Conservation (phyloP, 2,888 invertebrate species). For the Oxytorus armatus region DNA sequence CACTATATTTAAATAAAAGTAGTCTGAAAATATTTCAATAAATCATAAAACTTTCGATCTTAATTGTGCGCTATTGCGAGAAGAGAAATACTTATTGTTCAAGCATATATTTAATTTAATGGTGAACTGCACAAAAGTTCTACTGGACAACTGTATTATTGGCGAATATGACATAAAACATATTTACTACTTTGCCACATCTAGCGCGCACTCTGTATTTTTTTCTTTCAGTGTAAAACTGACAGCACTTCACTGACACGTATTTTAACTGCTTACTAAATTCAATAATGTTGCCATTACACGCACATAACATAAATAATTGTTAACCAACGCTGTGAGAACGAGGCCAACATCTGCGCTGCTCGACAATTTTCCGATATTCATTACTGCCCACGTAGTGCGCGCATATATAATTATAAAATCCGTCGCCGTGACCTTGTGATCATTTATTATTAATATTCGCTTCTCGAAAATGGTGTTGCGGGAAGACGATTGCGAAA, state of each 20-base stretch:
- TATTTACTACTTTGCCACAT: conserved; percentile 14
- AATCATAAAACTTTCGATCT: not conserved
- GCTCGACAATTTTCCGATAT: conserved; percentile 40
- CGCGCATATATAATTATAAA: not conserved
- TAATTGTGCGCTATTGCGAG: not conserved
- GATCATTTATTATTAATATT: conserved; percentile 46
- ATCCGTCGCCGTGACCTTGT: conserved; percentile 50
- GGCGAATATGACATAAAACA: conserved; percentile 12
- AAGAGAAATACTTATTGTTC: not conserved
- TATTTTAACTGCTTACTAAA: conserved; percentile 21
- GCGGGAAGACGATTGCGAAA: conserved; percentile 28
- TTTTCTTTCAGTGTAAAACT: conserved; percentile 35
- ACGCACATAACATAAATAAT: conserved; percentile 27
- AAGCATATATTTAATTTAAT: conserved; percentile 1
- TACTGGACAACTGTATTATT: not conserved
- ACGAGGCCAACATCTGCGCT: conserved; percentile 48
- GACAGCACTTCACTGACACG: conserved; percentile 32
- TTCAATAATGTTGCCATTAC: conserved; percentile 55
- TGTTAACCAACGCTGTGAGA: conserved; percentile 32
- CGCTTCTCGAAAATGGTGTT: conserved; percentile 27
- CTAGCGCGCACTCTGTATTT: not conserved
- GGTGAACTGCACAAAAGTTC: not conserved
- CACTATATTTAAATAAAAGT: not conserved
- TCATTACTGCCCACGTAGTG: conserved; percentile 55
- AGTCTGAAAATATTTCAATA: not conserved